Percentiles rank a stretch among this genome's conserved stretches.
Evolutionary conservation across 2,113 vertebrate genomes (phyloP).

Genomic region (Oceanodroma tethys): DNA sequence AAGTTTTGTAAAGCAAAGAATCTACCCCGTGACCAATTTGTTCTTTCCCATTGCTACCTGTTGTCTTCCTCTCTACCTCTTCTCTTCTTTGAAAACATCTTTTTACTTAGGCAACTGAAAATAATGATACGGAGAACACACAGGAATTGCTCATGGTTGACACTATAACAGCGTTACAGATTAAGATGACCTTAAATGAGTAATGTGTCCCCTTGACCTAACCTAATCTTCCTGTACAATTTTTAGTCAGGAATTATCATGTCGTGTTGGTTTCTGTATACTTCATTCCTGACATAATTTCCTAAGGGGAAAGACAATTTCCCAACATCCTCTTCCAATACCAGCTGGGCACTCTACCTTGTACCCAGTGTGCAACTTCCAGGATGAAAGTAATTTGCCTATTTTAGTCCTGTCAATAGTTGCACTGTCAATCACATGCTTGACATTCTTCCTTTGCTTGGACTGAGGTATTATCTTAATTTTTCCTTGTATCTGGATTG

Average conservation of each 20-base stretch:
- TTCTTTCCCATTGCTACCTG: background rate
- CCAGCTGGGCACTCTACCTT: background rate
- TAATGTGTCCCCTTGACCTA: background rate
- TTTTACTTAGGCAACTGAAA: background rate
- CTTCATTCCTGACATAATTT: background rate
- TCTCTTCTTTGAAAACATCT: background rate
- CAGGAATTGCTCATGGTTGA: background rate
- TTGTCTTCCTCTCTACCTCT: background rate
- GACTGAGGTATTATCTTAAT: background rate
- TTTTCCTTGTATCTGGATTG: background rate
- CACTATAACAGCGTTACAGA: background rate
- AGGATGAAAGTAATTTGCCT: background rate
- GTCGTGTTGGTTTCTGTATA: fast-evolving
- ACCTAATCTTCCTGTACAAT: background rate
- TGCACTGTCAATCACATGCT: background rate
- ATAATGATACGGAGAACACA: background rate
- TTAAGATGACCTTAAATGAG: background rate
- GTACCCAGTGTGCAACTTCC: background rate
- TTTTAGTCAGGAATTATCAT: background rate
- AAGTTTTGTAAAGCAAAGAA: background rate
- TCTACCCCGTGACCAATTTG: background rate
- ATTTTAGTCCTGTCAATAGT: background rate
- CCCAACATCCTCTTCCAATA: background rate
- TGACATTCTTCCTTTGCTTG: background rate
- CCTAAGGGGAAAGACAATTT: background rate